Evolutionary conservation across 2,797 vertebrate genomes (phyloP).

Genomic region (Crenuchus spilurus): DNA sequence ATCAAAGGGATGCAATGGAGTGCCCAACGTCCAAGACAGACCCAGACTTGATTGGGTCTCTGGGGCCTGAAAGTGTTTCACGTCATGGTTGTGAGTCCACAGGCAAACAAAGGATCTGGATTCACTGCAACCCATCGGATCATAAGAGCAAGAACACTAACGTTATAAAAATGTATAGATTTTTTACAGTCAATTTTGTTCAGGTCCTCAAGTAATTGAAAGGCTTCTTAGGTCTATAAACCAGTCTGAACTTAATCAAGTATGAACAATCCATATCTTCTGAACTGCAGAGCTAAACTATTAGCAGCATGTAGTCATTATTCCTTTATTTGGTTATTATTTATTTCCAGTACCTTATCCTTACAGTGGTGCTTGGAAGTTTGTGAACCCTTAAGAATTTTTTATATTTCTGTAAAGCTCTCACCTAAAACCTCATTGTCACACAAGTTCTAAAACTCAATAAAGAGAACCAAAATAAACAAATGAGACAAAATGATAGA

Average conservation of each 20-base stretch:
- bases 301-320: no score
- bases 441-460: no score
- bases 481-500: no score
- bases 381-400: no score
- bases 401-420: no score
- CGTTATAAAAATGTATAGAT: not conserved
- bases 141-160: not conserved
- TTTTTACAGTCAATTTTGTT: not conserved
- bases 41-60: conserved; percentile 40
- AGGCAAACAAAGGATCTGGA: not conserved
- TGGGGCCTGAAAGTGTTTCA: conserved; percentile 21
- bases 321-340: no score
- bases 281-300: no score
- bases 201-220: not conserved
- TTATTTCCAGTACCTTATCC: no score
- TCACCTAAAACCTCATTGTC: no score
- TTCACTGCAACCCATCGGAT: conserved; percentile 1
- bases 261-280: not conserved
- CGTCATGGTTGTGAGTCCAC: not conserved
- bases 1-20: not conserved
- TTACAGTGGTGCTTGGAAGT: no score
- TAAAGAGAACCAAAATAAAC: no score
- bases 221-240: not conserved
- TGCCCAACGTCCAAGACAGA: not conserved
- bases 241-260: not conserved